Conservation (phyloP, 2,888 invertebrate species). For the Sacculina carcini region DNA sequence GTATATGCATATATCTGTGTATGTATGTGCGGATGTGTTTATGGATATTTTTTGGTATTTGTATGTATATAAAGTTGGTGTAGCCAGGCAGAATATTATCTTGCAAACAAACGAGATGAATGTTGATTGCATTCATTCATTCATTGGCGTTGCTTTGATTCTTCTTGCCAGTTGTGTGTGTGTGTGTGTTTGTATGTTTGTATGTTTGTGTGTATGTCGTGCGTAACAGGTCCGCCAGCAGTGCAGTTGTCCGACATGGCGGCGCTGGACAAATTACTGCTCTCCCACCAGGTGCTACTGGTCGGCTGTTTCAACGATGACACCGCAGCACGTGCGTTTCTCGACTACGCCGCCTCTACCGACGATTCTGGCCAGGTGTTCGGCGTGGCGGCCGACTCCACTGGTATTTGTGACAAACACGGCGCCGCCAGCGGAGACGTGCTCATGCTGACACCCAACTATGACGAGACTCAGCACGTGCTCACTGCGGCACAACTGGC, state of each 20-base stretch:
- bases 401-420: slow-evolving; percentile 50
- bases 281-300: slow-evolving; percentile 50
- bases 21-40: neutral
- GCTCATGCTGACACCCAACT: slow-evolving; percentile 55
- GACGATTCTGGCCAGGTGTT: slow-evolving; percentile 79
- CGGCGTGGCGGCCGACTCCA: slow-evolving; percentile 46
- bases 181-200: too few relatives aligned
- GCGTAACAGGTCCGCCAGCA: slow-evolving; percentile 41
- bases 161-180: too few relatives aligned
- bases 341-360: slow-evolving; percentile 44
- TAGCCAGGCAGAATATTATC: neutral
- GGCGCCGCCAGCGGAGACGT: slow-evolving; percentile 50
- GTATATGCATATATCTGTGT: neutral
- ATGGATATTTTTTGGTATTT: neutral
- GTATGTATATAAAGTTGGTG: neutral
- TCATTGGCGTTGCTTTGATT: too few relatives aligned
- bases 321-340: slow-evolving; percentile 54
- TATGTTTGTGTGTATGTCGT: too few relatives aligned
- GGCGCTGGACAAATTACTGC: slow-evolving; percentile 52
- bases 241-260: too few relatives aligned
- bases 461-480: slow-evolving; percentile 56
- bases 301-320: slow-evolving; percentile 61
- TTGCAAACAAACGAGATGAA: too few relatives aligned
- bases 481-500: too few relatives aligned
- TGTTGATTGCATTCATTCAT: too few relatives aligned